A percentile compares a stretch with the other conserved stretches of the same genome.
Conservation (phyloP, 2,888 invertebrate species). For the Linnaemya tessellans region DNA sequence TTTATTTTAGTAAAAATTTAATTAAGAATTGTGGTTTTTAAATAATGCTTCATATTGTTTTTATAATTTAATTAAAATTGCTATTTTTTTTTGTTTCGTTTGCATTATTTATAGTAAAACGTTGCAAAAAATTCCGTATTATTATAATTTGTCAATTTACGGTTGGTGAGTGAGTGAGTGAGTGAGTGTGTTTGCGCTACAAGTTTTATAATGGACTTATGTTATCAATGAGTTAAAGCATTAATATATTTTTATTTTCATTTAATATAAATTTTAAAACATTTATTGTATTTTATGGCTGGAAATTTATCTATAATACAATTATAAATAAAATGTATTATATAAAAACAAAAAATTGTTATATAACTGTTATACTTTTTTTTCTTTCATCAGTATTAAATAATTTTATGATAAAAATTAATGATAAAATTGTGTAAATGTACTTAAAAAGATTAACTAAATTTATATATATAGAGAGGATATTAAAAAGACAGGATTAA, state of each 20-base stretch:
- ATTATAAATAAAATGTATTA: slow-evolving; percentile 63
- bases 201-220: slow-evolving; percentile 65
- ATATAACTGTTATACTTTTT: neutral
- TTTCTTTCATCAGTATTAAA: neutral
- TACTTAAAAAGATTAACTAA: neutral
- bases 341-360: slow-evolving; percentile 19
- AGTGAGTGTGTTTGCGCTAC: neutral
- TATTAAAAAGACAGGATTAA: neutral
- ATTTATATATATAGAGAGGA: neutral
- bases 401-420: slow-evolving; percentile 20
- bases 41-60: slow-evolving; percentile 69
- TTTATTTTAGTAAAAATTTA: slow-evolving; percentile 59
- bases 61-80: slow-evolving; percentile 71
- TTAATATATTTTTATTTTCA: slow-evolving; percentile 8
- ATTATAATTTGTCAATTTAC: slow-evolving; percentile 72
- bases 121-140: slow-evolving; percentile 58
- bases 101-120: slow-evolving; percentile 49
- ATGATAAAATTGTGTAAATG: slow-evolving; percentile 19
- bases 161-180: slow-evolving; percentile 16
- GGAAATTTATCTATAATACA: slow-evolving; percentile 68
- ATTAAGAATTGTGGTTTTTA: slow-evolving; percentile 72
- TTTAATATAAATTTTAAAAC: slow-evolving; percentile 53
- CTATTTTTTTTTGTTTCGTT: slow-evolving; percentile 44
- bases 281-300: slow-evolving; percentile 62
- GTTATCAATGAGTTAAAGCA: slow-evolving; percentile 62